Evolutionary conservation across 2,888 invertebrate genomes (phyloP).

Genomic region (Metopia argyrocephala): DNA sequence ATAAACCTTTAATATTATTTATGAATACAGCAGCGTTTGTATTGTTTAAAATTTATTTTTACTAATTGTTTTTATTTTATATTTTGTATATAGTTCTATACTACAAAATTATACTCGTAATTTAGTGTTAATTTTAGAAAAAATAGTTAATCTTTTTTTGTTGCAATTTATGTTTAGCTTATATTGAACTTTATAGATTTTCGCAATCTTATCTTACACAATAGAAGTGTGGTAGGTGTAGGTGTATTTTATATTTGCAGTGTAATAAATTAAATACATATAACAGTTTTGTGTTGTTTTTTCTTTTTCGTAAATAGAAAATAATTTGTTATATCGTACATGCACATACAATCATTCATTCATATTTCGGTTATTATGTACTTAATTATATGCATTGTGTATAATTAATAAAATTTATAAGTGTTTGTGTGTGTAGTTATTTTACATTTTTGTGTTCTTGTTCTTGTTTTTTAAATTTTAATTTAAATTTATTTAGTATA

Average conservation of each 20-base stretch:
- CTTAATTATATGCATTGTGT: no score
- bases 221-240: neutral
- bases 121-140: neutral
- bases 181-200: neutral
- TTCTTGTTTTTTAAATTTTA: slow-evolving; percentile 18
- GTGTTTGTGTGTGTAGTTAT: no score
- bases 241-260: neutral
- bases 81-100: slow-evolving; percentile 1
- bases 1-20: neutral
- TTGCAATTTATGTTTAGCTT: neutral
- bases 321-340: no score
- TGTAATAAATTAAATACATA: neutral
- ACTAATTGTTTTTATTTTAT: slow-evolving; percentile 4
- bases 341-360: no score
- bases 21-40: no score
- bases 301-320: no score
- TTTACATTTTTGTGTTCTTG: no score
- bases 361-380: no score
- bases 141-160: neutral
- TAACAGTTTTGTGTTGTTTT: no score
- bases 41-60: neutral
- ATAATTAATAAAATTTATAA: no score
- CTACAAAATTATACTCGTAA: slow-evolving; percentile 20
- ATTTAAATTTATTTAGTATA: slow-evolving; percentile 29
- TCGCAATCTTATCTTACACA: neutral